phyloP scores from a whole-genome alignment of 23 tunicate genomes.

The Trididemnum miniatum region DNA sequence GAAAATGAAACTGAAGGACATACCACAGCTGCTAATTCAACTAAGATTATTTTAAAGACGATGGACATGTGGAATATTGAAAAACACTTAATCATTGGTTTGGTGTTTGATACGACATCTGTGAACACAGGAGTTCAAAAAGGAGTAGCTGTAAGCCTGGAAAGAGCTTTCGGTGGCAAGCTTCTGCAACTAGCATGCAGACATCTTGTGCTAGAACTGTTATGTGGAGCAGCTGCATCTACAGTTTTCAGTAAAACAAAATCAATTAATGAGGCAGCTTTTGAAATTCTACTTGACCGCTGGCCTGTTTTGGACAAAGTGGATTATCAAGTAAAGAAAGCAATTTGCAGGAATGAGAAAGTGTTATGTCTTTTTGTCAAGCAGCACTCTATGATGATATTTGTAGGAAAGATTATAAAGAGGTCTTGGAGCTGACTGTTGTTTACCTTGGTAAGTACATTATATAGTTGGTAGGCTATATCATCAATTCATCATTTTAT shows the following conservation, averaged over 20 bases:
- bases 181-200: constrained; percentile 21
- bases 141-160: constrained; percentile 17
- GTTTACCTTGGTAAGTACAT: constrained; percentile 6
- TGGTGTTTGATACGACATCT: constrained; percentile 12
- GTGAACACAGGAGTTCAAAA: constrained; percentile 15
- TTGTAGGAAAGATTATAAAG: constrained; percentile 16
- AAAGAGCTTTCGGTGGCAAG: not conserved
- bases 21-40: constrained; percentile 9
- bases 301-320: not conserved
- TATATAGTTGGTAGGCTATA: not conserved
- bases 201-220: constrained; percentile 16
- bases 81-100: constrained; percentile 11
- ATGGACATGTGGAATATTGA: constrained; percentile 1
- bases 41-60: not conserved
- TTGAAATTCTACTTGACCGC: constrained; percentile 5
- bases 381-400: not conserved
- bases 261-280: constrained; percentile 10
- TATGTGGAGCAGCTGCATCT: no score
- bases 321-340: not conserved
- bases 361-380: constrained; percentile 1
- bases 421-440: constrained; percentile 17
- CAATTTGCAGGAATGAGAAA: constrained; percentile 2
- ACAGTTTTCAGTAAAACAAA: not conserved
- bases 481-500: not conserved
- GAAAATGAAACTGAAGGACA: not conserved